A percentile compares a stretch with the other conserved stretches of the same genome.
Conservation (phyloP, 2,113 vertebrate species). For the Hippolais icterina region DNA sequence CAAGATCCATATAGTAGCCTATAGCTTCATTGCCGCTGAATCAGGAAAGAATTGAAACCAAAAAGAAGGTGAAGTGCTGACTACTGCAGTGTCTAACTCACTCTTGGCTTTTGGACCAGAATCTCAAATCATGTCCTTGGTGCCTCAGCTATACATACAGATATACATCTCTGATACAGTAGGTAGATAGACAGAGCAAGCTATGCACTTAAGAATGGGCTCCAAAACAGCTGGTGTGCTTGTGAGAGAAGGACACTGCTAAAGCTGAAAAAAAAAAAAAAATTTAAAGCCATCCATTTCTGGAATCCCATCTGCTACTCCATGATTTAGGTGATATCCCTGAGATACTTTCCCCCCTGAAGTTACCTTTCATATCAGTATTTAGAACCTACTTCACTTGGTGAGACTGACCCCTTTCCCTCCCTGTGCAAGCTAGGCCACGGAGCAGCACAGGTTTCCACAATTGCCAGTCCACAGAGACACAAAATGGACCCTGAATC, state of each 20-base stretch:
- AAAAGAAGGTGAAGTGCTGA: background rate
- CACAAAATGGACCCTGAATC: background rate
- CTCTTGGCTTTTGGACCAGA: background rate
- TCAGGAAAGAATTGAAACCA: background rate
- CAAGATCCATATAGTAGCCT: background rate
- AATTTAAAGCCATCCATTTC: background rate
- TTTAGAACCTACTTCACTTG: background rate
- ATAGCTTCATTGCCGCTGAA: background rate
- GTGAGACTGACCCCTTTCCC: background rate
- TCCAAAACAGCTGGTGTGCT: background rate
- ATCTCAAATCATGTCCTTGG: background rate
- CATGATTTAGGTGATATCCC: background rate
- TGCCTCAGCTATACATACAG: background rate
- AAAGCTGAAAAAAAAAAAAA: background rate
- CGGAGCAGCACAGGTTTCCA: background rate
- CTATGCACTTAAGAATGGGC: background rate
- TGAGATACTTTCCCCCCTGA: background rate
- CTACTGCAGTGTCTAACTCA: background rate
- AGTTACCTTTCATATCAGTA: background rate
- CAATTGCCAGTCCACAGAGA: background rate
- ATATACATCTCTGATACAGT: background rate
- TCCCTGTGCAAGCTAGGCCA: background rate
- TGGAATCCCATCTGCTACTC: background rate
- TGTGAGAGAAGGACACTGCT: background rate
- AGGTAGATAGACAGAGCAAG: background rate